Base-by-base conservation (phyloP, 2,797 vertebrate genomes). In the Schizopygopsis malacanthus region DNA sequence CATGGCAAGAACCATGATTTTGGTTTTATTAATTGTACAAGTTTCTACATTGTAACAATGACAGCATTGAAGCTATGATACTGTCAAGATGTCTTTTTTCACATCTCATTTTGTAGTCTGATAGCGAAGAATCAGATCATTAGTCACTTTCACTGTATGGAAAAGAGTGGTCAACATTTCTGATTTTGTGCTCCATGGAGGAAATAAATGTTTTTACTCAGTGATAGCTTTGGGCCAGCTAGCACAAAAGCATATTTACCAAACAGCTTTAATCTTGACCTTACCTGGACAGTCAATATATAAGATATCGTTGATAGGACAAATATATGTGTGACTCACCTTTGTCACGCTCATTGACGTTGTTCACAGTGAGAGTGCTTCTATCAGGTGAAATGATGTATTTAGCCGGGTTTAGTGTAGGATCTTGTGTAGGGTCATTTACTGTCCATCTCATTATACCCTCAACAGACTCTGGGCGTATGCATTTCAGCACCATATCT, bases 371-470 rank as follows among this genome's bases (percentile, higher is more conserved):
- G 50, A 95, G 90, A 0, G 0, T 13, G 2, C 86, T 91, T 1
- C 0, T 12, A 1, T 0, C 12, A 4, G 0, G 3, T 7, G 28
- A 13, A 47, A 43, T 43, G 2, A 43, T 2, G 43, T 43, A 43
- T 43, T 43, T 43, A 43, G 10, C 9, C 1, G 0, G 1, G 9
- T 43, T 43, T 43, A 43, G 9, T 43, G 9, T 43, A 43, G 43
- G 43, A 43, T 43, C 9, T 43, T 43, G 28, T 28, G 25, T 28
- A 28, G 25, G 25, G 15, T 22, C 88, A 0, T 90, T 85, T 11
- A 91, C 87, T 84, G 16, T 92, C 94, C 94, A 95, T 33, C 67
- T 41, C 0, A 0, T 56, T 86, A 81, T 0, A 90, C 0, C 16
- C 56, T 0, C 20, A 87, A 0, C 1, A 0, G 0, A 4, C 7